These are phyloP conservation scores for Heterohyrax brucei DNA, from an alignment of 2,797 vertebrate genomes.

Conservation along the genomic window DNA sequence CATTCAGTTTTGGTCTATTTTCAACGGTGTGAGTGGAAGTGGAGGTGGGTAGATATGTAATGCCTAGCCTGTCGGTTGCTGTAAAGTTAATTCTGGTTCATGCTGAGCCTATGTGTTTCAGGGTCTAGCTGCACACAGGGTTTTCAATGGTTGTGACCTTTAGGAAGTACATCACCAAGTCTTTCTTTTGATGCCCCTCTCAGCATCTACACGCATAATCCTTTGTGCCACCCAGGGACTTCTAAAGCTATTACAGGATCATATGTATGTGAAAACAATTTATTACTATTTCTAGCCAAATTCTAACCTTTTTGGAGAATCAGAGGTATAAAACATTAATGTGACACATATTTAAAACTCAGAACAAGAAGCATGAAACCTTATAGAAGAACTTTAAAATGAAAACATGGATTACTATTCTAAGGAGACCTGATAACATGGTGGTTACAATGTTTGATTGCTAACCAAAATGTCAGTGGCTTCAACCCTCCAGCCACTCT, in stretches of 20 bases:
- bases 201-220: too few relatives aligned
- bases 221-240: too few relatives aligned
- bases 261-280: not conserved
- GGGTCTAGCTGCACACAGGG: too few relatives aligned
- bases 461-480: not conserved
- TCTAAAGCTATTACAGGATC: not conserved
- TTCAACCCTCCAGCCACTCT: not conserved
- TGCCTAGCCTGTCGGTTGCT: not conserved
- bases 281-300: not conserved
- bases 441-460: not conserved
- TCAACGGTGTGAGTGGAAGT: not conserved
- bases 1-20: not conserved
- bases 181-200: too few relatives aligned
- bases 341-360: slow-evolving; percentile 25
- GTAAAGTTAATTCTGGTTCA: too few relatives aligned
- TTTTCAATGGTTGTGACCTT: too few relatives aligned
- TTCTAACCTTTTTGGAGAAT: not conserved
- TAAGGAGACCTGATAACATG: not conserved
- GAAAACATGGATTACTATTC: not conserved
- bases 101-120: too few relatives aligned
- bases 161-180: too few relatives aligned
- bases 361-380: not conserved
- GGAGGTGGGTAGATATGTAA: not conserved
- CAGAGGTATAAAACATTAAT: not conserved
- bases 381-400: slow-evolving; percentile 7